Evolutionary conservation across 2,113 vertebrate species (phyloP).

Genomic region (Sterna hirundo): DNA sequence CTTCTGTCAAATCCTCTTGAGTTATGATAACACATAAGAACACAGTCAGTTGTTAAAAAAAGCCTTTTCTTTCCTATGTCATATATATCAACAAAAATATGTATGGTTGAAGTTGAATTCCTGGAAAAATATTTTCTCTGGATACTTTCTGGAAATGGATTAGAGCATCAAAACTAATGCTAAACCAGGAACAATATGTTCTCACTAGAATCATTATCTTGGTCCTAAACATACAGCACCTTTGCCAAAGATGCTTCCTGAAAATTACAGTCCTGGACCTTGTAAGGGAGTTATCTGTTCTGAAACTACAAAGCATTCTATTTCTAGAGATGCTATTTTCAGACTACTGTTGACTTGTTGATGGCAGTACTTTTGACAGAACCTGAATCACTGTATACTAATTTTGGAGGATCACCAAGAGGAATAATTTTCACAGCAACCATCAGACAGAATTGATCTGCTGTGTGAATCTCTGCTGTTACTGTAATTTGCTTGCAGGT

Average conservation of each 20-base stretch:
- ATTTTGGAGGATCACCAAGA: background rate
- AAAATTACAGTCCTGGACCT: background rate
- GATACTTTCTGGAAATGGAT: background rate
- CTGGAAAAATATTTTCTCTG: background rate
- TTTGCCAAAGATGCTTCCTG: background rate
- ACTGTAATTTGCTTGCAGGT: background rate
- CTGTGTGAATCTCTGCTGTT: background rate
- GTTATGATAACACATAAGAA: background rate
- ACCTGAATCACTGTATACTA: background rate
- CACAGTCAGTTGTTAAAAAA: background rate
- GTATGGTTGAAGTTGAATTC: background rate
- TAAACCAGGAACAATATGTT: background rate
- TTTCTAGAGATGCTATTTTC: background rate
- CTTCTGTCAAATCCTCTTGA: background rate
- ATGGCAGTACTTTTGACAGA: background rate
- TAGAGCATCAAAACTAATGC: background rate
- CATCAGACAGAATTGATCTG: background rate
- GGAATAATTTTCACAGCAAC: background rate
- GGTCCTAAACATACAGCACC: background rate
- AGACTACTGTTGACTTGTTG: conserved; percentile 19
- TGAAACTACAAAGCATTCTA: background rate
- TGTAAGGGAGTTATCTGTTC: background rate
- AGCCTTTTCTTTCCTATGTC: background rate
- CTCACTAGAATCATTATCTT: background rate
- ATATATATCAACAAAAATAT: background rate